Evolutionary conservation across 2,113 vertebrate species (phyloP), one percentile per base, ranked within the genome.

Genomic region (Tangachromis dhanisi): DNA sequence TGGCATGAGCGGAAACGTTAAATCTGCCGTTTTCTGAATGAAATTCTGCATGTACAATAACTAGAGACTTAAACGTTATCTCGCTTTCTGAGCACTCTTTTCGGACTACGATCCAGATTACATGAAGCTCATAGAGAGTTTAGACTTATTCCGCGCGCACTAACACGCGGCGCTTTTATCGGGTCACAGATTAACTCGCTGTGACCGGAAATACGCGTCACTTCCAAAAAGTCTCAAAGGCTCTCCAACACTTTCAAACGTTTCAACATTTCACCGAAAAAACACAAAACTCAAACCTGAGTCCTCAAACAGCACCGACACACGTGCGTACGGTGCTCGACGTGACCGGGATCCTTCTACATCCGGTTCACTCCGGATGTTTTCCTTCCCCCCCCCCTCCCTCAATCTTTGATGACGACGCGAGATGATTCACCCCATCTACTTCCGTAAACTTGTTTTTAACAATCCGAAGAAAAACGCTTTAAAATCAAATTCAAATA

Each of bases 341-440:
- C 3, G 8, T 17, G 68, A 86, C 53, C 82, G 45, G 7, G 3
- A n/a, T 1, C 2, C 4, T 61, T 90, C 81, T 66, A 71, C 85
- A 40, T 93, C 93, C 92, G 94, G 90, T 9, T 91, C 38, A 91
- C 13, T 24, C 9, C 5, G 8, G 19, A 9, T 78, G 24, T 78
- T 47, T 42, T 71, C n/a, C 3, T 7, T 0, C 3, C 1, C 2
- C 42, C 9, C 0, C 54, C 54, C 47, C 1, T n/a, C n/a, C n/a
- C n/a, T n/a, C 11, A 2, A 3, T 10, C 7, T 55, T 26, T 10
- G 14, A 24, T 2, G 4, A 4, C 2, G 24, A 29, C 42, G 40
- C 9, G 24, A 42, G 80, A 83, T 10, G 8, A 2, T 12, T 79
- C 31, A 2, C 16, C 4, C 2, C 3, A n/a, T 7, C 7, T 4